Conservation (phyloP, 2,888 invertebrate genomes). For the Xylota sylvarum region DNA sequence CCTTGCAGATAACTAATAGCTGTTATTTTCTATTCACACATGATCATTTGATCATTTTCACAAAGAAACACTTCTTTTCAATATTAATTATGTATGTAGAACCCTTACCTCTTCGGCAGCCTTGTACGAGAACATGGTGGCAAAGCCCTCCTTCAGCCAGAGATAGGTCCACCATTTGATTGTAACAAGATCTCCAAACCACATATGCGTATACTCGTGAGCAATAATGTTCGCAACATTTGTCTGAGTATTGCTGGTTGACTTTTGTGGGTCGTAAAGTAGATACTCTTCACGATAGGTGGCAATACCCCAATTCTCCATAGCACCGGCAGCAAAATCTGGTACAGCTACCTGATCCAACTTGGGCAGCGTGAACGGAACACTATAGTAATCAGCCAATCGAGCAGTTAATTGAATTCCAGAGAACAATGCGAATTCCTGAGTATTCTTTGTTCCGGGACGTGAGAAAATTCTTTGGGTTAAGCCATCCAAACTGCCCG, state of each 20-base stretch:
- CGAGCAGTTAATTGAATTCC: conserved; percentile 90
- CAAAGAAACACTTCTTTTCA: no score
- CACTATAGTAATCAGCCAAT: conserved; percentile 90
- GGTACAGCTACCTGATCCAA: conserved; percentile 95
- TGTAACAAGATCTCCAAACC: conserved; percentile 92
- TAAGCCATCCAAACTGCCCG: conserved; percentile 78
- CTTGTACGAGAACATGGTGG: conserved; percentile 81
- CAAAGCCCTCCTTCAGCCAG: conserved; percentile 91
- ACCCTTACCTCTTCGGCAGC: conserved; percentile 80
- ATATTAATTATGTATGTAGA: not conserved
- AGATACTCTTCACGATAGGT: conserved; percentile 85
- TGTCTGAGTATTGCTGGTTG: conserved; percentile 81
- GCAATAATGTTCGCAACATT: conserved; percentile 86
- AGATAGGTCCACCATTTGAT: conserved; percentile 89
- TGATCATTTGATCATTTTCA: no score
- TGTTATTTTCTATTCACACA: no score
- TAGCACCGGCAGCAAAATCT: conserved; percentile 93
- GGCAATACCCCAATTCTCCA: conserved; percentile 97
- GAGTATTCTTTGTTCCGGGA: conserved; percentile 82
- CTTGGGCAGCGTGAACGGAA: conserved; percentile 91
- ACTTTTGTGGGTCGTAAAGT: conserved; percentile 80
- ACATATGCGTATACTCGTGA: conserved; percentile 90
- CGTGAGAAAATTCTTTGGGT: conserved; percentile 82
- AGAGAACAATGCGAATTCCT: conserved; percentile 90
- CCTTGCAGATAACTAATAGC: no score